phyloP scores from a whole-genome alignment of 1,140 invertebrate species.

The Probaryconus sp. region DNA sequence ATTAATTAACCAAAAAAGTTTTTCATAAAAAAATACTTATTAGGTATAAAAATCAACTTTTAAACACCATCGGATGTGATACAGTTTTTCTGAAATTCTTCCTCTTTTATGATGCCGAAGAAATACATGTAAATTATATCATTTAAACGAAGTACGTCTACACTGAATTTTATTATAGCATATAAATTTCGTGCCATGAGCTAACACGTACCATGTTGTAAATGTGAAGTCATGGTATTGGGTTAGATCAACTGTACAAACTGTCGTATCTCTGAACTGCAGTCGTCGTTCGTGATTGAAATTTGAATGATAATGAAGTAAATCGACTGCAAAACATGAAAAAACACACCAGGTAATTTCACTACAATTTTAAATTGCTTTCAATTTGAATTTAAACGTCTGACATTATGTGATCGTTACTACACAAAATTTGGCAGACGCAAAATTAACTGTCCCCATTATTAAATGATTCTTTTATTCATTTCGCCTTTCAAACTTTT shows the following conservation, averaged over 20 bases:
- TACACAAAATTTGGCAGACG: no score
- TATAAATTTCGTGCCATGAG: slow-evolving; percentile 43
- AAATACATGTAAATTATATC: slow-evolving; percentile 33
- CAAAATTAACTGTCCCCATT: no score
- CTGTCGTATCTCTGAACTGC: slow-evolving; percentile 19
- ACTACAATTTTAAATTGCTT: not conserved
- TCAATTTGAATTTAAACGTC: not conserved
- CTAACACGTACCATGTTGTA: slow-evolving; percentile 15
- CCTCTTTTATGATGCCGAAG: slow-evolving; percentile 8
- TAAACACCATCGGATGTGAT: no score
- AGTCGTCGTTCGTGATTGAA: slow-evolving; percentile 26
- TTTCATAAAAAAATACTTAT: no score
- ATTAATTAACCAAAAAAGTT: no score
- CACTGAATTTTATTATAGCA: slow-evolving; percentile 30
- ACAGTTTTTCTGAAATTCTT: slow-evolving; percentile 9
- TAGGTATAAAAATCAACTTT: no score
- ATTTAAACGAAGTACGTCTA: slow-evolving; percentile 13
- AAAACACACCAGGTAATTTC: slow-evolving; percentile 16
- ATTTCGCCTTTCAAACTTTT: no score
- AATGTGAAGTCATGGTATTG: slow-evolving; percentile 30
- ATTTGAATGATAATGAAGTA: slow-evolving; percentile 34
- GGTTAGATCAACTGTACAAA: slow-evolving; percentile 20
- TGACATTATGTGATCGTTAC: no score
- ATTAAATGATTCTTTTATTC: no score
- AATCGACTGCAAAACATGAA: slow-evolving; percentile 24